phyloP scores from a whole-genome alignment of 2,888 invertebrate species.

The Philhelius pedissequus region DNA sequence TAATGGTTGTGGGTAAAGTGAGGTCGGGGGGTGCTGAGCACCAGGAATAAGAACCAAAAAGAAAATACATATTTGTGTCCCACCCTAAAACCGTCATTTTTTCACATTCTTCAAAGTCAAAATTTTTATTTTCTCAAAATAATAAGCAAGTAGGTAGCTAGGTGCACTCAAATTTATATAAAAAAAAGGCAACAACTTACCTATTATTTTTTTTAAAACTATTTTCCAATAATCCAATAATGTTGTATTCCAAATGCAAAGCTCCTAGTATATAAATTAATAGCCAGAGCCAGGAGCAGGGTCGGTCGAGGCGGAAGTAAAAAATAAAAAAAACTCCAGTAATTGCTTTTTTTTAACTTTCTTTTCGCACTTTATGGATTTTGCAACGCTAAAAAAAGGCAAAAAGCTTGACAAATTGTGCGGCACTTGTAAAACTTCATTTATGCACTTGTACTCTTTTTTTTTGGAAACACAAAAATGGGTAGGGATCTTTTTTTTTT shows the following conservation, averaged over 20 bases:
- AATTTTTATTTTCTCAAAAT: constrained; percentile 3
- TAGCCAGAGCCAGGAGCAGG: not conserved
- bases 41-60: constrained; percentile 46
- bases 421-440: constrained; percentile 68
- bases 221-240: constrained; percentile 61
- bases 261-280: constrained; percentile 46
- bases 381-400: constrained; percentile 40
- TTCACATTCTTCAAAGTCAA: constrained; percentile 19
- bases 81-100: constrained; percentile 52
- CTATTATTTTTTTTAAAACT: constrained; percentile 18
- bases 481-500: constrained; percentile 30
- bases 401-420: constrained; percentile 48
- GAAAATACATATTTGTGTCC: constrained; percentile 42
- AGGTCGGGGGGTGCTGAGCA: constrained; percentile 3
- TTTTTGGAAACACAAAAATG: constrained; percentile 15
- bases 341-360: constrained; percentile 17
- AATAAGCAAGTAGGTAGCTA: no score
- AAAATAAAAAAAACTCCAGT: constrained; percentile 3
- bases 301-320: constrained; percentile 33
- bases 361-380: constrained; percentile 43
- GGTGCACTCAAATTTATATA: no score
- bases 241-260: constrained; percentile 50
- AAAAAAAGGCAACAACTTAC: constrained; percentile 22
- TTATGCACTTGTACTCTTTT: constrained; percentile 46
- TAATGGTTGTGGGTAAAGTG: not conserved